phyloP scores from a whole-genome alignment of 2,113 vertebrate species.

The Callocephalon fimbriatum region DNA sequence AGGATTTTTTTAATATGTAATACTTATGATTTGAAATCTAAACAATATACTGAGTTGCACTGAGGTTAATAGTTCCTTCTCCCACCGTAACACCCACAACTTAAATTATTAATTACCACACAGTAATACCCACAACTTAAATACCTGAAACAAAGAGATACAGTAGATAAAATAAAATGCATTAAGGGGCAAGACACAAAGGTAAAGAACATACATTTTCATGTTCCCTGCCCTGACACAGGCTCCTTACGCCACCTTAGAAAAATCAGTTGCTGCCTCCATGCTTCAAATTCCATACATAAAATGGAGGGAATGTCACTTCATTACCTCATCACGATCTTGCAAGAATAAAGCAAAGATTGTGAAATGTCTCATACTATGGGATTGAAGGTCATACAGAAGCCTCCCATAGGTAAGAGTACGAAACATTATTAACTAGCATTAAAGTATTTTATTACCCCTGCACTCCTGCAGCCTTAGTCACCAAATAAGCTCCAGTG shows the following conservation, averaged over 20 bases:
- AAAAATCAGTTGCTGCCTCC: background rate
- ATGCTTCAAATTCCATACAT: background rate
- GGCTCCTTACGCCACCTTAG: fast-evolving
- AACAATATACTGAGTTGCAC: background rate
- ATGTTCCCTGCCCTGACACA: background rate
- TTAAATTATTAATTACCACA: background rate
- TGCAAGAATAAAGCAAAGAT: background rate
- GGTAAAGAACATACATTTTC: background rate
- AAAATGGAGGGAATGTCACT: background rate
- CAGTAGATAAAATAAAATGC: background rate
- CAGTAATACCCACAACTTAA: background rate
- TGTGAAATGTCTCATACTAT: background rate
- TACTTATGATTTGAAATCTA: background rate
- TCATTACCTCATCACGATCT: background rate
- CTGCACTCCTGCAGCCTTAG: background rate
- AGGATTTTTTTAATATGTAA: background rate
- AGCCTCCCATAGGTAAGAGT: background rate
- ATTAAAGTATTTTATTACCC: background rate
- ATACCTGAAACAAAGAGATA: background rate
- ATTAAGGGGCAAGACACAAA: background rate
- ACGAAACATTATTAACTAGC: background rate
- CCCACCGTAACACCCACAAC: background rate
- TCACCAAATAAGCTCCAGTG: background rate
- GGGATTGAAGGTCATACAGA: background rate
- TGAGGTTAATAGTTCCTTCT: background rate